Percentiles rank a stretch among this genome's conserved stretches.
Evolutionary conservation across 2,888 invertebrate genomes (phyloP).

Genomic region (Gandaritis pyraliata): DNA sequence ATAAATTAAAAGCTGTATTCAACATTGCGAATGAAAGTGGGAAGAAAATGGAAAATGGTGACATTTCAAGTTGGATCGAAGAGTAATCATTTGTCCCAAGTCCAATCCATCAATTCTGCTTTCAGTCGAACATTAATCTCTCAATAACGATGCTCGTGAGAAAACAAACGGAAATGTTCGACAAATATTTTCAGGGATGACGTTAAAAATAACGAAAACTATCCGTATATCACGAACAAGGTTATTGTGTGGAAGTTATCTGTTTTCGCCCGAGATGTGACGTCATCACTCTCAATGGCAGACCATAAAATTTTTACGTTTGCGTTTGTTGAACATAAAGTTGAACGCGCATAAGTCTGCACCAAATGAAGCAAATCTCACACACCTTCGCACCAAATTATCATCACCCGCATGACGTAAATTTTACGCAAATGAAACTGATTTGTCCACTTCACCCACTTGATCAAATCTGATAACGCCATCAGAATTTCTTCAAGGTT

Average conservation of each 20-base stretch:
- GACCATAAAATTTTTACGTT: neutral
- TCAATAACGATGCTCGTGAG: neutral
- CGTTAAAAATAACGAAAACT: neutral
- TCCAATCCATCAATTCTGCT: neutral
- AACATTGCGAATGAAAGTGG: constrained; percentile 31
- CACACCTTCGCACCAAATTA: neutral
- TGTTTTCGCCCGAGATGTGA: constrained; percentile 1
- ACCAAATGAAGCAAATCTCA: neutral
- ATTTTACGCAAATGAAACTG: no score
- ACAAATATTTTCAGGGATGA: neutral
- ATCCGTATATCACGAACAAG: neutral
- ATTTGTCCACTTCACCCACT: no score
- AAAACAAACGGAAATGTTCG: constrained; percentile 1
- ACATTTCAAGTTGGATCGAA: constrained; percentile 1
- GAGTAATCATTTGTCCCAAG: neutral
- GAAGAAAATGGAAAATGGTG: constrained; percentile 24
- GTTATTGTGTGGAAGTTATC: constrained; percentile 4
- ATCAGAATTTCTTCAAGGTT: no score
- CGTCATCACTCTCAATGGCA: constrained; percentile 1
- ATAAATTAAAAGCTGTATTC: constrained; percentile 33
- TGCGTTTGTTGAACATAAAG: neutral
- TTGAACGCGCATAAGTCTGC: neutral
- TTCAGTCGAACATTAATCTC: neutral
- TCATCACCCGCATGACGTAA: no score
- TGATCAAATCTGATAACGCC: no score